Base-by-base conservation (phyloP, 2,888 invertebrate genomes). In the Leptopilina myrica region DNA sequence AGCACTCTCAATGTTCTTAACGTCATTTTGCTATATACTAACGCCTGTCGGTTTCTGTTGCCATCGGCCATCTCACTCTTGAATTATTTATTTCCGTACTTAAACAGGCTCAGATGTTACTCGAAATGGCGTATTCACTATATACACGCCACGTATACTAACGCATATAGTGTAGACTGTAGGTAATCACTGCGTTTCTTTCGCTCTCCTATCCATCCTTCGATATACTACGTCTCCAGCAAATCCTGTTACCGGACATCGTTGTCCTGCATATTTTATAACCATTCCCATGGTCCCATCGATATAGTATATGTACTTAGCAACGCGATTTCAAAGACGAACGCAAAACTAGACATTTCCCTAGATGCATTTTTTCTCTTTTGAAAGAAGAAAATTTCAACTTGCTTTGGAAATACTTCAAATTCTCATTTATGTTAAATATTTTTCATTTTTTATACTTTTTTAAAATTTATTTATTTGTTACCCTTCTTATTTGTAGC, bases 241-340 rank as follows among this genome's bases (percentile, higher is more conserved):
- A 88, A 89, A 89, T 89, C 88, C 88, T 85, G 88, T 89, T 88
- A 88, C 86, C 87, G 88, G 87, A 87, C 89, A 88, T 88, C 86
- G 86, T 84, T 84, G 81, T 67, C 80, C 78, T 88, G 86, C 87
- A 88, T 88, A 84, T 89, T 89, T 89, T 86, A 89, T 87, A 85
- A 85, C 82, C 80, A 75, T 81, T 84, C 84, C 80, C 81, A 80
- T 80, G 79, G 78, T 82, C 78, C 79, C 79, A 80, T 49, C 4
- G 9, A 11, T 46, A 81, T 84, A 82, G 81, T 82, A 65, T 82
- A 75, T 82, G 75, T 84, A 82, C 81, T 81, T 82, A 80, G 80
- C 79, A 76, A 81, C 79, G 81, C 80, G 82, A 79, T 81, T 84
- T 83, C 84, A 84, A 84, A 84, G 84, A 84, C 81, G 78, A 81